These are phyloP conservation scores for Mormoops blainvillei DNA, from an alignment of 2,113 vertebrate genomes.

Conservation along the genomic window DNA sequence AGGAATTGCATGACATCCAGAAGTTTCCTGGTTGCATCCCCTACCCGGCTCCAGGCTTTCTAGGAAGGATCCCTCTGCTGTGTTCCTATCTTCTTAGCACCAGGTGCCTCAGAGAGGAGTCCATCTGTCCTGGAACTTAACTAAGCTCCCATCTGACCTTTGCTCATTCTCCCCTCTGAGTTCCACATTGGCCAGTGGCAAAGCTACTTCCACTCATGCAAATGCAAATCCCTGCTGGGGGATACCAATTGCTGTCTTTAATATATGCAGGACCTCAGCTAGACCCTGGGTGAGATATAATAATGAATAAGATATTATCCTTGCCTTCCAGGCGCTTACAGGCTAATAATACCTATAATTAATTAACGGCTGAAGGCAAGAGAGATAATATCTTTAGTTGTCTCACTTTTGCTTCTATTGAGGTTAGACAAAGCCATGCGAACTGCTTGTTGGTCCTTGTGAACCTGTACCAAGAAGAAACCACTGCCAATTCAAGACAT, in stretches of 20 bases:
- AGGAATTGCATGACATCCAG: not conserved
- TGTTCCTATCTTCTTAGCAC: not conserved
- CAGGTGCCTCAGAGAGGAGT: not conserved
- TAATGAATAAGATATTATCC: conserved; percentile 50
- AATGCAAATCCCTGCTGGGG: not conserved
- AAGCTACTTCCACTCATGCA: not conserved
- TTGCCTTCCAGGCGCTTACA: conserved; percentile 53
- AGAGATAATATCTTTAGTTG: not conserved
- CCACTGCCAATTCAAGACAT: conserved; percentile 59
- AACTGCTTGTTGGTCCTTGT: conserved; percentile 19
- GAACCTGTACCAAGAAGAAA: conserved; percentile 41
- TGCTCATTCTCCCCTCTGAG: not conserved
- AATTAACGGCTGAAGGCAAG: conserved; percentile 59
- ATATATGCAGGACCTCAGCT: not conserved
- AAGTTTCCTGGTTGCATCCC: not conserved
- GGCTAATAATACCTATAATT: conserved; percentile 47
- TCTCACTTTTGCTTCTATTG: conserved; percentile 41
- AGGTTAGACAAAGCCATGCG: conserved; percentile 49
- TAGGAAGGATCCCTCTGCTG: not conserved
- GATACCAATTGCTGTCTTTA: not conserved
- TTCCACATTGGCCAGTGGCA: not conserved
- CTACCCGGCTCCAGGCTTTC: not conserved
- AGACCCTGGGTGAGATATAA: not conserved
- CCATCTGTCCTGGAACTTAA: not conserved
- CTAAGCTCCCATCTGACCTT: not conserved